Conservation (phyloP, 37 sponge, comb jelly and placozoan genomes). For the Petrosia ficiformis region DNA sequence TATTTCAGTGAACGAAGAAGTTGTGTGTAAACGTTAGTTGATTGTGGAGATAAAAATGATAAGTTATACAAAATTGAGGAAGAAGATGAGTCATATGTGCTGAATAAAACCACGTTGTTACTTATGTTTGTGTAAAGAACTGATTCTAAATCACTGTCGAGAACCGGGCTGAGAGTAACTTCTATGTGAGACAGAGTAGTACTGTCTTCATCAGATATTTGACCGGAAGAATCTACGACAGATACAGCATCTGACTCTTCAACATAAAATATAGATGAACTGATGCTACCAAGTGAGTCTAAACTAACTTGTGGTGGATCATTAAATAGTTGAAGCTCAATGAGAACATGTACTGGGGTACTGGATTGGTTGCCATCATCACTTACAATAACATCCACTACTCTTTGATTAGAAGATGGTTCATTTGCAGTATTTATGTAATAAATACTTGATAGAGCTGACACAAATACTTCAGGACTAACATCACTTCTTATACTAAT, state of each 20-base stretch:
- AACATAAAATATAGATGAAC: slow-evolving; percentile 8
- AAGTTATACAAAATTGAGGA: background rate
- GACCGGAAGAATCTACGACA: slow-evolving; percentile 5
- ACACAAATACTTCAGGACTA: background rate
- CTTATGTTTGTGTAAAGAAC: background rate
- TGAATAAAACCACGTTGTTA: background rate
- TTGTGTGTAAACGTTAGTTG: slow-evolving; percentile 14
- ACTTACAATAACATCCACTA: slow-evolving; percentile 10
- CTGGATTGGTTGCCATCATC: slow-evolving; percentile 22
- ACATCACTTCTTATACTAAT: background rate
- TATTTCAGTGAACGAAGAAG: slow-evolving; percentile 43
- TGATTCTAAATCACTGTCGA: background rate
- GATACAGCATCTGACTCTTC: slow-evolving; percentile 24
- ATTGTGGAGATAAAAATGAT: background rate
- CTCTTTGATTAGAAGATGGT: slow-evolving; percentile 11
- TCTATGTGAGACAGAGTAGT: slow-evolving; percentile 10
- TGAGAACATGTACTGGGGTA: background rate
- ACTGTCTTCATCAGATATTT: slow-evolving; percentile 27
- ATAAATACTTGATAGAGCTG: slow-evolving; percentile 2
- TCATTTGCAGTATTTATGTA: slow-evolving; percentile 46
- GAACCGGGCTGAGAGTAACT: slow-evolving; percentile 4
- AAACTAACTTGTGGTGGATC: slow-evolving; percentile 31
- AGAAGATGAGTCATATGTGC: background rate
- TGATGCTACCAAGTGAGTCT: no score
- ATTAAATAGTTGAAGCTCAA: slow-evolving; percentile 21